Evolutionary conservation across 2,888 invertebrate genomes (phyloP), one percentile per base, ranked within the genome.

Genomic region (Plebejus anna): DNA sequence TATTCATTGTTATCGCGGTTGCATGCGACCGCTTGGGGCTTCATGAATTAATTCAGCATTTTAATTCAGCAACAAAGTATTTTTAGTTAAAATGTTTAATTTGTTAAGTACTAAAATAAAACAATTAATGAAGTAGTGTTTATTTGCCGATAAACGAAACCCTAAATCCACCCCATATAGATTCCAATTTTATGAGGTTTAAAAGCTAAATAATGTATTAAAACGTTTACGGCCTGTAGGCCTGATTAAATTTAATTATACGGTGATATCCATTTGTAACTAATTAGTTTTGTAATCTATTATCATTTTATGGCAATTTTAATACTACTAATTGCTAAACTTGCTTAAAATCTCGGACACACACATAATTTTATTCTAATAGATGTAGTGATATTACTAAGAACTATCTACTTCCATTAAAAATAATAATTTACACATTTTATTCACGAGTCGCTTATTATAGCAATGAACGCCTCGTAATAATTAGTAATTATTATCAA

Each of bases 191-290:
- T 73, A 73, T 73, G 73, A 73, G 51, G 51, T 55, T 32, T 73
- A 55, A 73, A 32, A 55, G 51, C 55, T 32, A 73, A 73, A 42
- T 71, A 71, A 71, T 71, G 42, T 71, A 71, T 71, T 38, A 42
- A 73, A 73, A 55, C 9, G 16, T 55, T 47, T 72, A 72, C 28
- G 16, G 55, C 47, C 73, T 32, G 28, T 55, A 55, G 51, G 42
- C 66, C 66, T 73, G 51, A 73, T 73, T 55, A 73, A 73, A 73
- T 73, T 73, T 55, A 73, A 73, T 73, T 73, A 73, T 22, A 32
- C 55, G 55, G 55, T 32, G 7, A 73, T 73, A 32, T 55, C 55
- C 51, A 73, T 51, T 73, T 55, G 32, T 13, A 51, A 13, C 22
- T 73, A 73, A 73, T 73, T 73, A 73, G 51, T 32, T 73, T 73